phyloP scores from a whole-genome alignment of 2,888 invertebrate species.

The Parthenolecanium corni region DNA sequence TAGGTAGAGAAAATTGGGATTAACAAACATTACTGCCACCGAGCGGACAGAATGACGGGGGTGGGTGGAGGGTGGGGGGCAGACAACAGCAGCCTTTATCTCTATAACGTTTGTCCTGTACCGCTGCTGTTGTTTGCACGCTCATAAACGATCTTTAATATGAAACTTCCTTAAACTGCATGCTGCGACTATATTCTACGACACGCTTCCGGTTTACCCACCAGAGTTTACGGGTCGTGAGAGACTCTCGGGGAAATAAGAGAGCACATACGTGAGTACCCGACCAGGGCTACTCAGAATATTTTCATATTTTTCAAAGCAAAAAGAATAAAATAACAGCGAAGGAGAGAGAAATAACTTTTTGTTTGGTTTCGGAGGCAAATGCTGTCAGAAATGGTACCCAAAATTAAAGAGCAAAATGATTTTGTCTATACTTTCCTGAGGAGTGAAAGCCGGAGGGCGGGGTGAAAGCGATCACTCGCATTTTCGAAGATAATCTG shows the following conservation, averaged over 20 bases:
- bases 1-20: too few species aligned
- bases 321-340: too few species aligned
- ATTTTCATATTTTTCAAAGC: neutral
- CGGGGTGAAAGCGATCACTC: too few species aligned
- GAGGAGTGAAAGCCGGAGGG: too few species aligned
- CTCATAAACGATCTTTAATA: constrained; percentile 26
- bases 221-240: constrained; percentile 26
- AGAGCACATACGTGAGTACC: constrained; percentile 21
- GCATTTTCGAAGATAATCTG: too few species aligned
- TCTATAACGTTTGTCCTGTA: constrained; percentile 12
- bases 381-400: too few species aligned
- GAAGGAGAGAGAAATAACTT: too few species aligned
- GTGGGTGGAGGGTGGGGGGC: neutral
- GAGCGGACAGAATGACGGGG: neutral
- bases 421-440: too few species aligned
- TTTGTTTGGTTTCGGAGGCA: too few species aligned
- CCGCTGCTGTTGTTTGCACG: constrained; percentile 26
- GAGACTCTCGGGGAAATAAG: constrained; percentile 26
- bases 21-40: neutral
- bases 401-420: too few species aligned
- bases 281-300: constrained; percentile 18
- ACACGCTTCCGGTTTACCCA: constrained; percentile 24
- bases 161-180: constrained; percentile 27
- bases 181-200: constrained; percentile 23
- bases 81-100: constrained; percentile 26